Conservation (phyloP, 2,797 vertebrate genomes). For the Hyperoplus lanceolatus region DNA sequence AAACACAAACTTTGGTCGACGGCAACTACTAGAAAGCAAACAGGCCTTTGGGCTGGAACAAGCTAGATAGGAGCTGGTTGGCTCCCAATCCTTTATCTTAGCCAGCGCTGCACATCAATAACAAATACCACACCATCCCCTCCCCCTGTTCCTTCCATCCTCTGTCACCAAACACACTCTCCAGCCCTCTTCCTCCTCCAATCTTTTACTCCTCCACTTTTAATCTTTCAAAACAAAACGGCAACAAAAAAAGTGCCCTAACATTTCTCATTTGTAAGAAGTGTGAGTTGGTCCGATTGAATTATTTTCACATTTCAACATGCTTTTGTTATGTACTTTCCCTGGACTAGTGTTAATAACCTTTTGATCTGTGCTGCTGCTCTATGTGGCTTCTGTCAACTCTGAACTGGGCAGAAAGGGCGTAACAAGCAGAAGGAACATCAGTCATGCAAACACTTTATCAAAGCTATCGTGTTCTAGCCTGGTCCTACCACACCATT, state of each 20-base stretch:
- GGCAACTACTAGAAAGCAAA: conserved; percentile 81
- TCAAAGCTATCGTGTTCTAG: conserved; percentile 35
- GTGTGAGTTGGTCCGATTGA: conserved; percentile 31
- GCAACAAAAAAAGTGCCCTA: conserved; percentile 56
- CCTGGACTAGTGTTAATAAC: conserved; percentile 63
- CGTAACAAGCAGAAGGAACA: conserved; percentile 48
- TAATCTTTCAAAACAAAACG: conserved; percentile 86
- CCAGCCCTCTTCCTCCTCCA: conserved; percentile 22
- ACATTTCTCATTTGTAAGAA: conserved; percentile 52
- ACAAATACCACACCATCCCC: conserved; percentile 70
- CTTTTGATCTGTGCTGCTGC: conserved; percentile 71
- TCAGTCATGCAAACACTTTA: conserved; percentile 53
- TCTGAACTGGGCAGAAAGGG: conserved; percentile 24
- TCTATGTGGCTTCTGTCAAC: conserved; percentile 48
- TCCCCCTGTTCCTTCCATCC: conserved; percentile 60
- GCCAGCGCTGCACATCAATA: conserved; percentile 85
- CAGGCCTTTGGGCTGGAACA: conserved; percentile 80
- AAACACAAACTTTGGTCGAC: conserved; percentile 67
- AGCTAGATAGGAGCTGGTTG: conserved; percentile 83
- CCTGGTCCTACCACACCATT: no score
- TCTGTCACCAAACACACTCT: conserved; percentile 72
- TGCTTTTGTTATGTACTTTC: conserved; percentile 49
- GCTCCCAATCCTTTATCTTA: conserved; percentile 85
- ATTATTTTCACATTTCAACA: conserved; percentile 64
- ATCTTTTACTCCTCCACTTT: conserved; percentile 74